Base-by-base conservation (phyloP, 2,888 invertebrate species). In the Euclidia mi region DNA sequence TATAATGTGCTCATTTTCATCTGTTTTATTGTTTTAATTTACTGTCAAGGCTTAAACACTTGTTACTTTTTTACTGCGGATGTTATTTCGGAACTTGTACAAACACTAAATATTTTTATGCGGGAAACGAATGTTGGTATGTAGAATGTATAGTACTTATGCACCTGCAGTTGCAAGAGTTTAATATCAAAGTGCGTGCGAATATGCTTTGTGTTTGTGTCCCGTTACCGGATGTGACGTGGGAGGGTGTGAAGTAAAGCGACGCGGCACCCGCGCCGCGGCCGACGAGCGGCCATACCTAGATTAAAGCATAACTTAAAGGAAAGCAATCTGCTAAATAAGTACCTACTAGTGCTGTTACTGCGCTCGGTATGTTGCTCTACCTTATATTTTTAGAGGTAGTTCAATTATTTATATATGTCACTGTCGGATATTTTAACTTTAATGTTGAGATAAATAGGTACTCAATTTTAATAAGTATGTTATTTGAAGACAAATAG, bases 271-370 rank as follows among this genome's bases (percentile, higher is more conserved):
- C 51, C 43, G 65, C 68, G 59, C 51, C 43, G 65, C 68, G 59
- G 71, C 71, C 75, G 71, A 40, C 56, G 56, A 61, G 73, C 81
- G 82, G 79, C 87, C 85, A 88, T 89, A 77, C 87, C 89, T 87
- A 89, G 90, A 92, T 93, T 92, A 91, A 92, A 93, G 91, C 92
- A 92, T 89, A 92, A 92, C 94, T 94, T 93, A 92, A 92, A 93
- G 91, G 91, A 91, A 94, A 94, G 94, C 94, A 94, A 94, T 94
- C 94, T 94, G 92, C 92, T 93, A 94, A 94, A 94, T 93, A 94
- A 93, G 93, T 89, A 87, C 86, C 79, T 89, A 87, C 86, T 78
- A 81, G 81, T 79, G 78, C 73, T 61, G 71, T 65, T 49, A 65
- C 32, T 59, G 65, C 68, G 74, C 38, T 45, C 9, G 42, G 68